These are phyloP conservation scores for Reticulitermes speratus DNA, from an alignment of 1,140 invertebrate genomes.

Conservation along the genomic window DNA sequence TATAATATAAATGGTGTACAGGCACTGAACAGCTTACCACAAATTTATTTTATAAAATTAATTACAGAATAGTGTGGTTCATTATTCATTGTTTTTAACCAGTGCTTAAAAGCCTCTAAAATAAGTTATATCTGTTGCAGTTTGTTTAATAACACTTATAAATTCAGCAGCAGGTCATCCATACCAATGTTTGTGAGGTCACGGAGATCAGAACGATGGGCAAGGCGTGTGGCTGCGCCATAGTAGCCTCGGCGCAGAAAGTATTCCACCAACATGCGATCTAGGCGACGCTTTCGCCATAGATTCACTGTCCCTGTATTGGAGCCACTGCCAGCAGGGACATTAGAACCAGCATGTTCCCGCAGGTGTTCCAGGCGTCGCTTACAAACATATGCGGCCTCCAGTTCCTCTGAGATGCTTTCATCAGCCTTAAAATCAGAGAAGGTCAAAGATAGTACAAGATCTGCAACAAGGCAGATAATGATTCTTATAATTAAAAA, in stretches of 20 bases:
- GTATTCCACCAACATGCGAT: constrained; percentile 95
- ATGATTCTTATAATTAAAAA: constrained; percentile 10
- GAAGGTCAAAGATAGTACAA: too few relatives aligned
- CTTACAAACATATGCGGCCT: constrained; percentile 83
- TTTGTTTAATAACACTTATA: too few relatives aligned
- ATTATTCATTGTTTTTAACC: too few relatives aligned
- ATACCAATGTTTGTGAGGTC: constrained; percentile 89
- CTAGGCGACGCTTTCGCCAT: constrained; percentile 86
- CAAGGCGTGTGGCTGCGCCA: constrained; percentile 83
- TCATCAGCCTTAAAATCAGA: constrained; percentile 68
- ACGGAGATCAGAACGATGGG: constrained; percentile 77
- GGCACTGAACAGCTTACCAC: too few relatives aligned
- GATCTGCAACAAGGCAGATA: not conserved
- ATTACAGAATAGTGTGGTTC: too few relatives aligned
- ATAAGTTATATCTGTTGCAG: too few relatives aligned
- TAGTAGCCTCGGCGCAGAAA: constrained; percentile 95
- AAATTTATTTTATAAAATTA: too few relatives aligned
- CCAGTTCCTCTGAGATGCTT: constrained; percentile 86
- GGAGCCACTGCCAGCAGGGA: constrained; percentile 35
- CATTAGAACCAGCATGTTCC: constrained; percentile 57
- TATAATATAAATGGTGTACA: not conserved
- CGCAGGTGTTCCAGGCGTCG: constrained; percentile 91
- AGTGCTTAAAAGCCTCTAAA: too few relatives aligned
- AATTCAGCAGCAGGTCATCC: too few relatives aligned
- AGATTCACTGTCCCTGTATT: constrained; percentile 63